These are phyloP conservation scores for Metridium senile DNA, from an alignment of 92 coral and sea anemone species.

Conservation along the genomic window DNA sequence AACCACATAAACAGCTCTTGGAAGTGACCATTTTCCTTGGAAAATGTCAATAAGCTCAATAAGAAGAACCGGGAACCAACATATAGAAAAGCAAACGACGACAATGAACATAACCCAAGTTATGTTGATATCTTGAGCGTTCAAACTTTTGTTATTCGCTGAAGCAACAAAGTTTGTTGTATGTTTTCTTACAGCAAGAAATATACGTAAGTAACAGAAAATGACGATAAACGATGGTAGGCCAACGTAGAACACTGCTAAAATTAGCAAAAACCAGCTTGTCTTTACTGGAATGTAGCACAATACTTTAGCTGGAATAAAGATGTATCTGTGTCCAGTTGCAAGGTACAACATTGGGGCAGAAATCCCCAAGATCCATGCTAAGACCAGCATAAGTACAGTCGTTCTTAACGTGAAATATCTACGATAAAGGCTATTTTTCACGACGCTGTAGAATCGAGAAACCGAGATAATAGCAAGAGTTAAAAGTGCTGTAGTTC, in stretches of 20 bases:
- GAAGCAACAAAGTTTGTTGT: not conserved
- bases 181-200: constrained; percentile 35
- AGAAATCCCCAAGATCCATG: constrained; percentile 35
- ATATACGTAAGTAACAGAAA: constrained; percentile 45
- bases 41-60: constrained; percentile 44
- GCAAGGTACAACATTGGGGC: constrained; percentile 39
- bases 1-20: constrained; percentile 28
- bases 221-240: constrained; percentile 34
- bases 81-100: constrained; percentile 35
- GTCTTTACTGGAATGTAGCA: constrained; percentile 41
- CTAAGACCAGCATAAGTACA: constrained; percentile 9
- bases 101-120: constrained; percentile 34
- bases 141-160: constrained; percentile 1
- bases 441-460: constrained; percentile 45
- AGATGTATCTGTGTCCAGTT: constrained; percentile 37
- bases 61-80: constrained; percentile 39
- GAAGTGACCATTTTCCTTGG: constrained; percentile 22
- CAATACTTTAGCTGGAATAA: constrained; percentile 48
- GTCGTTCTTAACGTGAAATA: constrained; percentile 33
- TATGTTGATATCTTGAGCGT: constrained; percentile 41
- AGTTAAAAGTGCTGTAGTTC: constrained; percentile 37
- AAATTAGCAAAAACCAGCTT: constrained; percentile 13
- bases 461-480: constrained; percentile 41
- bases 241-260: constrained; percentile 18
- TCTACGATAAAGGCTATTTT: constrained; percentile 27